These are phyloP conservation scores for Danionella dracula DNA, from an alignment of 2,797 vertebrate species.

Conservation along the genomic window DNA sequence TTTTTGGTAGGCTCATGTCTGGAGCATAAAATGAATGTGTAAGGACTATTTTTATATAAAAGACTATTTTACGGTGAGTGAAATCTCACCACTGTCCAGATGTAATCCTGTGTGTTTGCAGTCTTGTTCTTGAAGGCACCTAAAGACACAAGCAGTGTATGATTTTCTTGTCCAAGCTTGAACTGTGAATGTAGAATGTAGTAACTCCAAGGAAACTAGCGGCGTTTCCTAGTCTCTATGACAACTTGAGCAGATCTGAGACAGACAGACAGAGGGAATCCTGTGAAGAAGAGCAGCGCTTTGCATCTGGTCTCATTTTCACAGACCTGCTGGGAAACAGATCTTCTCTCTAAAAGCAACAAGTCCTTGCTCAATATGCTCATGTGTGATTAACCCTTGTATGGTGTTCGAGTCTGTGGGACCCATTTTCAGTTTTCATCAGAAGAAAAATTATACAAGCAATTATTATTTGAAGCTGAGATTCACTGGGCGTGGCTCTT, in stretches of 20 bases:
- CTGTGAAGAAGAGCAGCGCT: slow-evolving; percentile 23
- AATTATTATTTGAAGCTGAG: no score
- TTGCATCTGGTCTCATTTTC: slow-evolving; percentile 31
- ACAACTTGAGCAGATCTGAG: slow-evolving; percentile 53
- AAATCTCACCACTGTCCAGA: no score
- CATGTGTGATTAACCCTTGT: no score
- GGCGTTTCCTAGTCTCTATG: slow-evolving; percentile 62
- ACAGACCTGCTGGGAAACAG: neutral
- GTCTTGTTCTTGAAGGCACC: neutral
- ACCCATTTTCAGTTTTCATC: no score
- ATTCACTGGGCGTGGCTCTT: no score
- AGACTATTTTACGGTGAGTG: no score
- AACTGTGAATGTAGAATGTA: slow-evolving; percentile 25
- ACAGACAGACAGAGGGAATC: slow-evolving; percentile 34
- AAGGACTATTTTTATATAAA: no score
- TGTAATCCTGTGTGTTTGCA: no score
- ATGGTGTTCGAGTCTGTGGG: no score
- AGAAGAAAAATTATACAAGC: no score
- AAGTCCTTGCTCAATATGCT: neutral
- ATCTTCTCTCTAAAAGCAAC: slow-evolving; percentile 18
- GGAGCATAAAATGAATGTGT: no score
- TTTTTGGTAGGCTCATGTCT: no score
- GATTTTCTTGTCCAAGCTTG: neutral
- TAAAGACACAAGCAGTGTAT: neutral
- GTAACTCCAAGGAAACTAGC: slow-evolving; percentile 55